Evolutionary conservation across 2,888 invertebrate genomes (phyloP), one percentile per base, ranked within the genome.

Genomic region (Chorisops tibialis): DNA sequence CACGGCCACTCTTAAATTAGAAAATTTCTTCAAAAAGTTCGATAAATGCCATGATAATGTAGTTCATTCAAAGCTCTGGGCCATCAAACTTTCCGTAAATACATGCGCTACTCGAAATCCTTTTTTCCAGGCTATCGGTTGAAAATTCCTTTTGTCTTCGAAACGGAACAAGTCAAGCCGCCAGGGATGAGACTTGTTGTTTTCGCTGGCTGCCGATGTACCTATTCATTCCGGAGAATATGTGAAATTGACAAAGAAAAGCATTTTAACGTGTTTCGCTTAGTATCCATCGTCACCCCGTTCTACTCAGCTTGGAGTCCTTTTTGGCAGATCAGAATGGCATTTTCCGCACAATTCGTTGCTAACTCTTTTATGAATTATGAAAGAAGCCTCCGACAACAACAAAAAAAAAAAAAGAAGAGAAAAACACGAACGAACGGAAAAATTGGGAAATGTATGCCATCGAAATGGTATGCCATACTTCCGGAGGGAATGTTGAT

Each of bases 301-400:
- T 47, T 50, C 7, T 12, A 21, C 19, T 14, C 11, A 39, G 38
- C 14, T 35, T 48, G 12, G n/a, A 48, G 37, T 38, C 48, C 18
- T 50, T 50, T 24, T 12, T 35, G 18, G 37, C 21, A 49, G 62
- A 64, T 62, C 59, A 64, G 60, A 62, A 65, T 61, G 58, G 65
- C 60, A 62, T 65, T 65, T 65, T 62, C 65, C 65, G 65, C 65
- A 62, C 65, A 65, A 65, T 65, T 65, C 65, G 62, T 43, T 65
- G 24, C 65, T 62, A 65, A 65, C 65, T 65, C 65, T 65, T 65
- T 65, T 65, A 65, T 65, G 62, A 65, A 65, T 65, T 65, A 65
- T 65, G 65, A 65, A 65, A 62, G 61, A 52, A 63, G 48, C 11
- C 18, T 47, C 37, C 30, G 30, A 58, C 37, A 16, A n/a, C 47